Evolutionary conservation across 2,113 vertebrate species (phyloP).

Genomic region (Panthera leo): DNA sequence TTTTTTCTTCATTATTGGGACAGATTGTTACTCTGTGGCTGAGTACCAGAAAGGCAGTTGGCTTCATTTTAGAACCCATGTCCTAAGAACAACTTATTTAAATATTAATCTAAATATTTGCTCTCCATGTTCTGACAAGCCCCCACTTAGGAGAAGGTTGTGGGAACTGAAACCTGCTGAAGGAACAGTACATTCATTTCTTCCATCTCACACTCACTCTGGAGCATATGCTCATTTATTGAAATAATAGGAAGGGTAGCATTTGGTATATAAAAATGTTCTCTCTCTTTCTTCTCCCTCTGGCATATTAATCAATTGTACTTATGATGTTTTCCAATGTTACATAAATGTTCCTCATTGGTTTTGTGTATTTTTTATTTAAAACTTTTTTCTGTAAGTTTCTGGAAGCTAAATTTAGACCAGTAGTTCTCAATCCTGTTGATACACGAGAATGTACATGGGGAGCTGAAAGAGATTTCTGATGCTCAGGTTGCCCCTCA

Average conservation of each 20-base stretch:
- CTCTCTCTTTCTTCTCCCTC: not conserved
- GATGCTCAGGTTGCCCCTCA: not conserved
- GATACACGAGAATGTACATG: not conserved
- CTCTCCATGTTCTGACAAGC: not conserved
- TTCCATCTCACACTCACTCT: not conserved
- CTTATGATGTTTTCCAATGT: not conserved
- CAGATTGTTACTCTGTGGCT: not conserved
- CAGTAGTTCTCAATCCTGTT: not conserved
- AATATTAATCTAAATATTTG: not conserved
- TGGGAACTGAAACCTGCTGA: not conserved
- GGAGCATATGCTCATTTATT: slow-evolving; percentile 2
- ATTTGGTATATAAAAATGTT: slow-evolving; percentile 59
- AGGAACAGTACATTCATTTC: slow-evolving; percentile 42
- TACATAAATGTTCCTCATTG: not conserved
- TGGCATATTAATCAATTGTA: slow-evolving; percentile 42
- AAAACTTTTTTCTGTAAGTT: not conserved
- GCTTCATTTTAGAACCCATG: not conserved
- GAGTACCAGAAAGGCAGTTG: not conserved
- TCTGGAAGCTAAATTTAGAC: not conserved
- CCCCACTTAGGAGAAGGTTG: not conserved
- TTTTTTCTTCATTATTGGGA: not conserved
- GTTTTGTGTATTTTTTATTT: not conserved
- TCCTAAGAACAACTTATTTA: not conserved
- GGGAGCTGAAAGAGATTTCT: not conserved
- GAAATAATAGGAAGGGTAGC: not conserved